Conservation (phyloP, 1,140 invertebrate genomes). For the Heliconius melpomene region DNA sequence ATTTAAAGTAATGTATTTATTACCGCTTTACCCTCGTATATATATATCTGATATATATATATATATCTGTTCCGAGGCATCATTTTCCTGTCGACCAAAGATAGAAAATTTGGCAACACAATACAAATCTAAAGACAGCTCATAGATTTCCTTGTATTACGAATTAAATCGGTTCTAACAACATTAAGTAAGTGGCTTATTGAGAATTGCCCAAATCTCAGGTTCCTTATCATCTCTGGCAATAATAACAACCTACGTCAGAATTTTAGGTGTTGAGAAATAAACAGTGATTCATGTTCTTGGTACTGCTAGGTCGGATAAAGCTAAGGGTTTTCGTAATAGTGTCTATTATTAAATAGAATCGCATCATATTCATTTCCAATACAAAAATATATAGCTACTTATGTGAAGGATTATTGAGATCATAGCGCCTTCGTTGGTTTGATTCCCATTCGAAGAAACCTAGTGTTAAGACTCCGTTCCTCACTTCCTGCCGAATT, state of each 20-base stretch:
- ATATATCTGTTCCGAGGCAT: too few relatives aligned
- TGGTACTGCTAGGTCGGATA: neutral
- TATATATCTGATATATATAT: too few relatives aligned
- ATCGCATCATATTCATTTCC: neutral
- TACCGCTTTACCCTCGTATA: too few relatives aligned
- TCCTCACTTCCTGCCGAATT: too few relatives aligned
- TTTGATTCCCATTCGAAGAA: too few relatives aligned
- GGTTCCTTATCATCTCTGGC: slow-evolving; percentile 27
- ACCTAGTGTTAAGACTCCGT: too few relatives aligned
- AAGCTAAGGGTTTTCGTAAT: neutral
- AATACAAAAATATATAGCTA: too few relatives aligned
- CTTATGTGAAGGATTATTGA: too few relatives aligned
- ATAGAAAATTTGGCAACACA: neutral
- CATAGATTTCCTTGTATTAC: neutral
- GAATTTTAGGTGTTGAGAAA: slow-evolving; percentile 6
- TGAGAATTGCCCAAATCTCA: neutral
- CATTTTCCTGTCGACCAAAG: neutral
- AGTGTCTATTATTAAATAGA: neutral
- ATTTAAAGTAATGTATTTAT: too few relatives aligned
- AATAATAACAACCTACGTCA: slow-evolving; percentile 8
- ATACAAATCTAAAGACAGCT: neutral
- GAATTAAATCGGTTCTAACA: neutral
- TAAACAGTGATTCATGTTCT: slow-evolving; percentile 1
- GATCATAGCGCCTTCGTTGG: too few relatives aligned
- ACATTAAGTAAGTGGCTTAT: neutral